Evolutionary conservation across 2,888 invertebrate genomes (phyloP).

Genomic region (Dorcus hopei): DNA sequence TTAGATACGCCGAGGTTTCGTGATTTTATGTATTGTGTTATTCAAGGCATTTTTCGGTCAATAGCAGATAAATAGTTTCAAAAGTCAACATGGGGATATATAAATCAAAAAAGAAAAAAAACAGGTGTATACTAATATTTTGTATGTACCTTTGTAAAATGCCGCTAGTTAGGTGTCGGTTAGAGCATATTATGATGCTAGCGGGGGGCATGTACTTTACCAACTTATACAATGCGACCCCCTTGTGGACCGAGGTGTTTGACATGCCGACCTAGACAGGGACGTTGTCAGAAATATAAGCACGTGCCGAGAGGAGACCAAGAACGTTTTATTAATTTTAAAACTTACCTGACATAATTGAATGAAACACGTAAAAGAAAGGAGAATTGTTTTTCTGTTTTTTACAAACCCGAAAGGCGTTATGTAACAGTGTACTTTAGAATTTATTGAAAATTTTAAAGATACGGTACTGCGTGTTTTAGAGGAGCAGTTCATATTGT

Average conservation of each 20-base stretch:
- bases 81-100: conserved; percentile 34
- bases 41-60: conserved; percentile 17
- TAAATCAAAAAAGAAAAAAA: conserved; percentile 28
- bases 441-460: neutral
- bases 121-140: conserved; percentile 43
- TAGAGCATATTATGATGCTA: conserved; percentile 46
- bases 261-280: conserved; percentile 45
- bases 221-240: conserved; percentile 46
- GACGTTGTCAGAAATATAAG: conserved; percentile 27
- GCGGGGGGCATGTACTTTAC: conserved; percentile 48
- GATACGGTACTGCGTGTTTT: conserved; percentile 29
- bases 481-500: conserved; percentile 32
- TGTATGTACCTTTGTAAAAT: conserved; percentile 40
- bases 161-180: conserved; percentile 47
- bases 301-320: neutral
- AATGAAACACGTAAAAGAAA: neutral
- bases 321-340: neutral
- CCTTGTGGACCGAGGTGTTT: conserved; percentile 43
- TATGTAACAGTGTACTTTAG: neutral
- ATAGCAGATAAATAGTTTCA: conserved; percentile 32
- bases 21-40: neutral
- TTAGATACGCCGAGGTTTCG: no score
- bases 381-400: neutral
- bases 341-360: neutral
- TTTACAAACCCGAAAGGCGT: no score